Base-by-base conservation (phyloP, 37 sponge, comb jelly and placozoan genomes). In the Chondrosia reniformis region DNA sequence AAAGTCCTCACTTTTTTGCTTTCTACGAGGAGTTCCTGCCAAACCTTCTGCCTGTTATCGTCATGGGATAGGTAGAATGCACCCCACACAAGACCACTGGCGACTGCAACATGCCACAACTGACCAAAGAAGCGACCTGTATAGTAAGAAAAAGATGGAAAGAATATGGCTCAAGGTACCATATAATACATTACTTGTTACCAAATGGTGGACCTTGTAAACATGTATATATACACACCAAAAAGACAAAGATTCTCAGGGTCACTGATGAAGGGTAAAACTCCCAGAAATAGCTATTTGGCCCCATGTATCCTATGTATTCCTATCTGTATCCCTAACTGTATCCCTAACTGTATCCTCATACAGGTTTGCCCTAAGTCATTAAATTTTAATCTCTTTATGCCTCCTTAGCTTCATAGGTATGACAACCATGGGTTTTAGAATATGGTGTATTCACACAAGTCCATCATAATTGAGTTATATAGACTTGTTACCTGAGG, bases 61-160 rank as follows among this genome's bases (percentile, higher is more conserved):
- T 41, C 44, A 6, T 69, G 44, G 2, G 72, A 30, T 19, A 69
- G 32, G 72, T 69, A 40, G 24, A 34, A 40, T 22, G 44, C 15
- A 10, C 72, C 72, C 72, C 72, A 69, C 4, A 25, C 72, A 19
- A 69, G 72, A 2, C 72, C 72, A 6, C 37, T 44, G 42, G 10
- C 38, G 19, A 40, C 36, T 9, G 19, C 24, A 24, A n/a, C 25
- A 25, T 69, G 42, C 72, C 39, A 24, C 22, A 69, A 10, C 22
- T 36, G 41, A 1, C 72, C 72, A 17, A 40, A 13, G 15, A 38
- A 15, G 39, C 43, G n/a, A 24, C 72, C 72, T 69, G 24, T 10
- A 69, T 3, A 43, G 38, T 8, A 21, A 40, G 72, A 7, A 25
- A 69, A 19, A 44, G 72, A 21, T 21, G 66, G 34, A 7, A 32